A percentile compares a stretch with the other conserved stretches of the same genome.
These are phyloP conservation scores for Scomberomorus guttatus DNA, from an alignment of 2,797 vertebrate species.

Conservation along the genomic window DNA sequence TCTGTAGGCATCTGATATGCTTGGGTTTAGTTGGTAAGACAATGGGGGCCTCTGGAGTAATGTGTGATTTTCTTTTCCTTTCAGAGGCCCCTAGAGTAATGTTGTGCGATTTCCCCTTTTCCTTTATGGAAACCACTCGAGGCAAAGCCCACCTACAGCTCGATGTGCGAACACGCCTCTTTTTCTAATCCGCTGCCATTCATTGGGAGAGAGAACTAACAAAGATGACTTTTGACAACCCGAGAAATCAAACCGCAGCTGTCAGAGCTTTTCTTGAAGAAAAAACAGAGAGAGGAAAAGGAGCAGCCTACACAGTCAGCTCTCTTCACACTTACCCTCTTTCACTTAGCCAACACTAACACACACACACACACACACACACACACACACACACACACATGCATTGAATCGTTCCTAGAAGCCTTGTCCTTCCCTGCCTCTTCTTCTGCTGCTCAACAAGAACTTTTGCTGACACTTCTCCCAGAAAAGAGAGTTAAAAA, in stretches of 20 bases:
- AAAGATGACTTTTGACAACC: conserved; percentile 86
- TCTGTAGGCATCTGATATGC: conserved; percentile 85
- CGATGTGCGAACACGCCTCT: conserved; percentile 77
- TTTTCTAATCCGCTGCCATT: conserved; percentile 80
- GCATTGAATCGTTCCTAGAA: conserved; percentile 53
- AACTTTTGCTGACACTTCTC: conserved; percentile 81
- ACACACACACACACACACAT: conserved; percentile 40
- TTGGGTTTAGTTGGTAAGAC: conserved; percentile 79
- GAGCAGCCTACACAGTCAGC: conserved; percentile 81
- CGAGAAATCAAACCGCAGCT: conserved; percentile 83
- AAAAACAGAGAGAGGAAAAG: conserved; percentile 58
- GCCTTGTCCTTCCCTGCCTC: conserved; percentile 58
- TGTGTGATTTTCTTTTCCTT: conserved; percentile 76
- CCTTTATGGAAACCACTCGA: conserved; percentile 76
- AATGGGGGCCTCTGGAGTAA: conserved; percentile 79
- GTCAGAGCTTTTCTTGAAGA: conserved; percentile 76
- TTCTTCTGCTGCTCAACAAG: conserved; percentile 68
- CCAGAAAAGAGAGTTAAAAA: conserved; percentile 53
- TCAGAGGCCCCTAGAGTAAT: conserved; percentile 78
- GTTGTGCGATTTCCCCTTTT: conserved; percentile 75
- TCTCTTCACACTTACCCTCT: conserved; percentile 72
- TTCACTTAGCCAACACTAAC: conserved; percentile 64
- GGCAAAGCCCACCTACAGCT: conserved; percentile 84
- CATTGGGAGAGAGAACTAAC: conserved; percentile 76
- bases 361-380: conserved; percentile 28